These are phyloP conservation scores for Bombycilla garrulus DNA, from an alignment of 2,113 vertebrate genomes.

Conservation along the genomic window DNA sequence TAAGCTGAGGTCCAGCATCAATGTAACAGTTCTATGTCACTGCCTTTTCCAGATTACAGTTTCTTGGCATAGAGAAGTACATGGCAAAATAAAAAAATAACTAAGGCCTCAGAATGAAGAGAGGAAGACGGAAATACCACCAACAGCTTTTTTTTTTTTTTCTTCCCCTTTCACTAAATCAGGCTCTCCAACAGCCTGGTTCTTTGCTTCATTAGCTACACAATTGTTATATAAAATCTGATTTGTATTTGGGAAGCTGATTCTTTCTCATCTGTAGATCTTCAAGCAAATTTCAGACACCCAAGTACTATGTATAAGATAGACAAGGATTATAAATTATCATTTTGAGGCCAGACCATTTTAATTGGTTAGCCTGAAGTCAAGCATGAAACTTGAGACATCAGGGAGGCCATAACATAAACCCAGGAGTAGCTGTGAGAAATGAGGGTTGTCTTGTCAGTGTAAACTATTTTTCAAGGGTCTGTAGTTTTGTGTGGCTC, in stretches of 20 bases:
- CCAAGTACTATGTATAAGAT: neutral
- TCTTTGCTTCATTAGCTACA: neutral
- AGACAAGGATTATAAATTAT: neutral
- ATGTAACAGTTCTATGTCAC: neutral
- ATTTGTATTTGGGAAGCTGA: neutral
- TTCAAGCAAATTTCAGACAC: neutral
- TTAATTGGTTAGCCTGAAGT: neutral
- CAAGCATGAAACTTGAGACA: neutral
- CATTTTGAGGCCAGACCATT: neutral
- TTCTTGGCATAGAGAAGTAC: neutral
- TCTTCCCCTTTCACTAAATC: neutral
- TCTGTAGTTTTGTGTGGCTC: neutral
- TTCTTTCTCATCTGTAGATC: neutral
- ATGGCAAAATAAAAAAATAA: neutral
- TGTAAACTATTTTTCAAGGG: neutral
- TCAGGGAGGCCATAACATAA: neutral
- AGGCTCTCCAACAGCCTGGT: neutral
- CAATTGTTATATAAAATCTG: neutral
- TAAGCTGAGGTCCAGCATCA: neutral
- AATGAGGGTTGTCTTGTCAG: neutral
- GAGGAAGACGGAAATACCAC: neutral
- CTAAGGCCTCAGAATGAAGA: neutral
- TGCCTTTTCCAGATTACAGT: neutral
- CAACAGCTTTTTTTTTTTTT: fast-evolving
- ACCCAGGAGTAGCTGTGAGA: neutral